These are phyloP conservation scores for Lates japonicus DNA, from an alignment of 2,797 vertebrate species.

Conservation along the genomic window DNA sequence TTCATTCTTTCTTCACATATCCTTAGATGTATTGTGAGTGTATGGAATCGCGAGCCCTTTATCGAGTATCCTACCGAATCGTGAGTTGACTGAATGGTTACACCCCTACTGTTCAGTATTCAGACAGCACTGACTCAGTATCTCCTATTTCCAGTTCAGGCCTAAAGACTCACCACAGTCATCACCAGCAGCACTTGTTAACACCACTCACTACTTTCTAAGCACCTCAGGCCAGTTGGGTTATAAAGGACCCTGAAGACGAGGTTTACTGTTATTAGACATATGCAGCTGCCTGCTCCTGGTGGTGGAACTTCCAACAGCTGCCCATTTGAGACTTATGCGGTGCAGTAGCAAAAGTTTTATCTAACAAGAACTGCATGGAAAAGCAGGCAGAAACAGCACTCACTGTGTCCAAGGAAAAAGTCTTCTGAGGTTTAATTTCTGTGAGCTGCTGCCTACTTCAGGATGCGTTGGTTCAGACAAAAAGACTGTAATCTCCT, in stretches of 20 bases:
- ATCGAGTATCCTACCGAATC: no score
- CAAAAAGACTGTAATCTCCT: slow-evolving; percentile 14
- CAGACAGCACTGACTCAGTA: background rate
- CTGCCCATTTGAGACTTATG: slow-evolving; percentile 3
- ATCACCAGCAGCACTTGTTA: slow-evolving; percentile 11
- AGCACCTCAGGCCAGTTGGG: slow-evolving; percentile 11
- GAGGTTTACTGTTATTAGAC: background rate
- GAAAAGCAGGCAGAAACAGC: background rate
- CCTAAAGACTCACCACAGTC: background rate
- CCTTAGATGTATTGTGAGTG: no score
- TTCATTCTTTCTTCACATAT: no score
- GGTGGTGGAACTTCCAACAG: slow-evolving; percentile 12
- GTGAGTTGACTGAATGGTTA: no score
- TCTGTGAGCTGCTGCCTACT: slow-evolving; percentile 1
- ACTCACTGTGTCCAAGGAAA: background rate
- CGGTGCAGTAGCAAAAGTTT: background rate
- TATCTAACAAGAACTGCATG: background rate
- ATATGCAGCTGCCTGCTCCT: background rate
- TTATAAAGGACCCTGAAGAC: slow-evolving; percentile 14
- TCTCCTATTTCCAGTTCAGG: background rate
- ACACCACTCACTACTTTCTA: background rate
- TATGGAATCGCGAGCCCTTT: no score
- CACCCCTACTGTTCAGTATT: background rate
- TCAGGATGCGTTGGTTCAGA: slow-evolving; percentile 12
- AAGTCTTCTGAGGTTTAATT: slow-evolving; percentile 2